Conservation (phyloP, 2,113 vertebrate species). For the Oreochromis aureus region DNA sequence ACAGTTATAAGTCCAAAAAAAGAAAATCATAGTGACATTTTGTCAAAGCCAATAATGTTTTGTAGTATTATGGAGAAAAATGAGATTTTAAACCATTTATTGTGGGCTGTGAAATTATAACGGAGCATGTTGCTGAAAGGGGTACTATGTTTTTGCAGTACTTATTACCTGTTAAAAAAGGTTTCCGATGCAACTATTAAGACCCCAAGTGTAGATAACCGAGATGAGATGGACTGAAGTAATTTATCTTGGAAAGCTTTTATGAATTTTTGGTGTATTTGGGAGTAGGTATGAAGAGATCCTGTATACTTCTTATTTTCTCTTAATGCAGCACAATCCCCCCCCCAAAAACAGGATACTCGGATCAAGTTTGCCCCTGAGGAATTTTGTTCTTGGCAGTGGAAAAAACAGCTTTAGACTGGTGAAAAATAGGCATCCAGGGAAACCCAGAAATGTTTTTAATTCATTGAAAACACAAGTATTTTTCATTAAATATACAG, state of each 20-base stretch:
- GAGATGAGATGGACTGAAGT: neutral
- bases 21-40: neutral
- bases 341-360: neutral
- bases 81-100: neutral
- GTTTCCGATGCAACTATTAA: neutral
- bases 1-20: neutral
- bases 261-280: neutral
- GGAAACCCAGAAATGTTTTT: neutral
- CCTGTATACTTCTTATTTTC: neutral
- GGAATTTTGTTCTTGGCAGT: neutral
- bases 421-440: neutral
- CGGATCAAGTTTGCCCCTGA: neutral
- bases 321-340: neutral
- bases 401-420: neutral
- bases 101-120: neutral
- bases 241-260: neutral
- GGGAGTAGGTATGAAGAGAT: neutral
- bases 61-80: neutral
- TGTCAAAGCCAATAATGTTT: neutral
- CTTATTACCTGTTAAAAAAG: neutral
- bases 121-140: neutral
- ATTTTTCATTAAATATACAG: neutral
- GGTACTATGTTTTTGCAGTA: too few species aligned
- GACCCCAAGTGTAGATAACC: neutral
- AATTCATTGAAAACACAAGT: neutral